Percentiles rank a stretch among this genome's conserved stretches.
Evolutionary conservation across 2,113 vertebrate genomes (phyloP).

Genomic region (Lamprotornis superbus): DNA sequence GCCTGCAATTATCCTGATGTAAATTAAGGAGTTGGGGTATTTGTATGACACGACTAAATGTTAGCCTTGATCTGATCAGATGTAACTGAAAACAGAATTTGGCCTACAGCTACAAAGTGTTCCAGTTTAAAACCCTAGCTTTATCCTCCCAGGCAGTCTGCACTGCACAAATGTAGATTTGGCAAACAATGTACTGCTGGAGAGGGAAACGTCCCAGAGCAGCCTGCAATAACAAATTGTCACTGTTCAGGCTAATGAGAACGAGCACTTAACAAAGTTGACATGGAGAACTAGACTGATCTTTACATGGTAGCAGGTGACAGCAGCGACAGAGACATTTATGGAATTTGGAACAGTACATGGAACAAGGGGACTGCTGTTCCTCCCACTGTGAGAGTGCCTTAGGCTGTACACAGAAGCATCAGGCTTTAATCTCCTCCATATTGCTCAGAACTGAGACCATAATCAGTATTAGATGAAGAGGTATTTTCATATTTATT

Average conservation of each 20-base stretch:
- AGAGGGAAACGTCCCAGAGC: conserved; percentile 11
- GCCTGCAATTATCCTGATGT: background rate
- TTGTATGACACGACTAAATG: background rate
- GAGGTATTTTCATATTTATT: conserved; percentile 38
- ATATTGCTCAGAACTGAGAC: conserved; percentile 27
- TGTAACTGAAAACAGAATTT: conserved; percentile 29
- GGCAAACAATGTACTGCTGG: background rate
- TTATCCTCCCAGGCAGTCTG: conserved; percentile 5
- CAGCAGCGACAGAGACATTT: conserved; percentile 16
- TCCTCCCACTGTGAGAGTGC: conserved; percentile 48
- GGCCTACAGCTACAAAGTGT: conserved; percentile 10
- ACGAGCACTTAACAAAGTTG: conserved; percentile 57
- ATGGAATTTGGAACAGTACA: conserved; percentile 32
- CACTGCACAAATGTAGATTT: conserved; percentile 10
- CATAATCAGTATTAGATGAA: conserved; percentile 29
- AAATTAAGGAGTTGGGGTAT: background rate
- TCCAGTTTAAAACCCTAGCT: background rate
- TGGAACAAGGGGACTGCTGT: conserved; percentile 16
- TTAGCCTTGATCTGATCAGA: conserved; percentile 11
- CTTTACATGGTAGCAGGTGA: conserved; percentile 45
- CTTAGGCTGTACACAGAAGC: conserved; percentile 55
- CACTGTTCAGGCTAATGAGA: conserved; percentile 58
- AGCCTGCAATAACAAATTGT: background rate
- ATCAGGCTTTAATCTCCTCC: conserved; percentile 56
- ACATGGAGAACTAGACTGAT: conserved; percentile 19